phyloP scores from a whole-genome alignment of 2,888 invertebrate genomes.

The Orthosia incerta region DNA sequence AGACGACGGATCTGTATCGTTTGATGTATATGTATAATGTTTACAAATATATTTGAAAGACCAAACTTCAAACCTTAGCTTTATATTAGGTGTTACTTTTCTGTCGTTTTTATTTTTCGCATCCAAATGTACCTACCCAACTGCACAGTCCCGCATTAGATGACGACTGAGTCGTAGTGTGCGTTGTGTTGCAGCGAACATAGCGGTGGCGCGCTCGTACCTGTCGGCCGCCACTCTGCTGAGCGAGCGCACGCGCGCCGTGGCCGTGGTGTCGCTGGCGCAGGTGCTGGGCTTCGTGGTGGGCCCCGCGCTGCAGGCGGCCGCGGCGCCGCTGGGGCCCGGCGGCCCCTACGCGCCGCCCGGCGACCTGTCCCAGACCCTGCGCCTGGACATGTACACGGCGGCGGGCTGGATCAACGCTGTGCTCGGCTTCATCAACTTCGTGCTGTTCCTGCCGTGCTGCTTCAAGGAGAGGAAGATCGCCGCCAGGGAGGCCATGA shows the following conservation, averaged over 20 bases:
- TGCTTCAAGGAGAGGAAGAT: slow-evolving; percentile 94
- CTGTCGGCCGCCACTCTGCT: slow-evolving; percentile 96
- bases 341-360: slow-evolving; percentile 80
- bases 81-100: background rate
- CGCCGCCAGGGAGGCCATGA: slow-evolving; percentile 95
- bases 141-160: no score
- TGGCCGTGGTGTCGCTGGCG: slow-evolving; percentile 95
- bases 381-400: slow-evolving; percentile 96
- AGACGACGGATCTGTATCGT: no score
- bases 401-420: slow-evolving; percentile 97
- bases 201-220: slow-evolving; percentile 96
- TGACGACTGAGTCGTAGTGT: background rate
- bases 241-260: slow-evolving; percentile 95
- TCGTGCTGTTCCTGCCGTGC: slow-evolving; percentile 94
- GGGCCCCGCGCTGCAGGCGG: slow-evolving; percentile 96
- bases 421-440: slow-evolving; percentile 93
- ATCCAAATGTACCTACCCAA: background rate
- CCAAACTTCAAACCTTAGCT: background rate
- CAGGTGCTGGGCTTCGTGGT: slow-evolving; percentile 97
- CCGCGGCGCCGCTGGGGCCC: slow-evolving; percentile 94
- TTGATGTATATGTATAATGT: background rate
- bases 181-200: slow-evolving; percentile 91
- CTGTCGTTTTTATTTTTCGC: background rate
- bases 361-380: slow-evolving; percentile 90
- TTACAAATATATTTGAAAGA: background rate